These are phyloP conservation scores for Drosophila parvula DNA, from an alignment of 1,140 invertebrate genomes.

Conservation along the genomic window DNA sequence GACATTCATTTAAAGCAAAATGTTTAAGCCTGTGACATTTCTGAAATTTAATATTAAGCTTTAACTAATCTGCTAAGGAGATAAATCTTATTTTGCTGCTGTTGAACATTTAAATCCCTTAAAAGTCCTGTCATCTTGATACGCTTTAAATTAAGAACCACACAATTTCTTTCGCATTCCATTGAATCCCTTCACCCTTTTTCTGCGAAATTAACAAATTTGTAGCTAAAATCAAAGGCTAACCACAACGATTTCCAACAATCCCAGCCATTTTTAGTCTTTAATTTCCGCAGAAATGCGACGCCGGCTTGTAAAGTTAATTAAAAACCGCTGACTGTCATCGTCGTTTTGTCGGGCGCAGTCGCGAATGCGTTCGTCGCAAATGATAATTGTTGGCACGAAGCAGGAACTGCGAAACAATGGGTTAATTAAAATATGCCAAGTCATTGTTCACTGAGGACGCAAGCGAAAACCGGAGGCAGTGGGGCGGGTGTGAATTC, in stretches of 20 bases:
- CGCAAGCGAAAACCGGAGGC: not conserved
- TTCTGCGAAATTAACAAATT: not conserved
- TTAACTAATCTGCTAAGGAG: not conserved
- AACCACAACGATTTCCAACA: constrained; percentile 21
- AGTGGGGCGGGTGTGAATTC: constrained; percentile 16
- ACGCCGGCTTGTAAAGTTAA: constrained; percentile 26
- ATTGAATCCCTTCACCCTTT: not conserved
- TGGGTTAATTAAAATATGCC: constrained; percentile 63
- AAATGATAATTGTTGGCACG: constrained; percentile 44
- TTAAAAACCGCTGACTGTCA: constrained; percentile 48
- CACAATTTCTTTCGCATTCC: not conserved
- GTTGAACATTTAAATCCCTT: not conserved
- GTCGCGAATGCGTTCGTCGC: constrained; percentile 18
- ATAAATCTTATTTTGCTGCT: not conserved
- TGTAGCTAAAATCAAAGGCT: constrained; percentile 27
- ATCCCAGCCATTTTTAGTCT: constrained; percentile 26
- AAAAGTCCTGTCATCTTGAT: not conserved
- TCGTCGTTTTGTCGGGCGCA: constrained; percentile 13
- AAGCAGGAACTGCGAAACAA: constrained; percentile 38
- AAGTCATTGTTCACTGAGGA: constrained; percentile 29
- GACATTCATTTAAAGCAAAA: not conserved
- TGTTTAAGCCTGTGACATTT: not conserved
- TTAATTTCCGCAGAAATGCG: constrained; percentile 25
- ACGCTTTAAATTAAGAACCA: not conserved
- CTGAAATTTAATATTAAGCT: not conserved